Base-by-base conservation (phyloP, 2,113 vertebrate genomes). In the Megaleporinus macrocephalus region DNA sequence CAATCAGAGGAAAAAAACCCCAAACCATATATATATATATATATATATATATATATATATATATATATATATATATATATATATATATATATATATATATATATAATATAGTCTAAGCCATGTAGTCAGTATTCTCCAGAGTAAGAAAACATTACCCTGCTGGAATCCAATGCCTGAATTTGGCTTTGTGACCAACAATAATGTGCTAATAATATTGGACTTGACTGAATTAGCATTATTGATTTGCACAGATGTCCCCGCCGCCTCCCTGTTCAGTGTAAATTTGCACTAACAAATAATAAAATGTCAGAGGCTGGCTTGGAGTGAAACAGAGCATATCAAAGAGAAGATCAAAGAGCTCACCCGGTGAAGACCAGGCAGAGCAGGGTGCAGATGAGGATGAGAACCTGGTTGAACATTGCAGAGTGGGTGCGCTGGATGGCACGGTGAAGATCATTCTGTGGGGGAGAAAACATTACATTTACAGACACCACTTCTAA, bases 381-480 rank as follows among this genome's bases (percentile, higher is more conserved):
- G 7, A 99, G 92, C 73, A 99, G 93, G n/a, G 98, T 99, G 87
- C 98, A 99, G 94, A 99, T 97, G 36, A 99, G 95, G 88, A 99
- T 97, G 86, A 98, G 95, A 76, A 99, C 98, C 90, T 99, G 98
- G 94, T 99, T 99, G 81, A 97, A 99, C 98, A 99, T 99, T 0
- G 98, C 98, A 0, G 98, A 99, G 90, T 99, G 97, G 0, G 97
- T 98, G 86, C 98, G 94, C 86, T 99, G 96, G 82, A 99, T 99
- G 88, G 98, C 98, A 0, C 98, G 93, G 76, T 99, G 98, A 79
- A 99, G 95, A 86, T 99, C 98, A 0, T 99, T 99, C 97, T 99
- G 91, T 0, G 73, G 57, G 44, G 29, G 16, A 82, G 68, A 57
- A 78, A 20, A 51, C 11, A n/a, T n/a, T n/a, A n/a, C n/a, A n/a